Base-by-base conservation (phyloP, 2,113 vertebrate genomes). In the Rhea americana region DNA sequence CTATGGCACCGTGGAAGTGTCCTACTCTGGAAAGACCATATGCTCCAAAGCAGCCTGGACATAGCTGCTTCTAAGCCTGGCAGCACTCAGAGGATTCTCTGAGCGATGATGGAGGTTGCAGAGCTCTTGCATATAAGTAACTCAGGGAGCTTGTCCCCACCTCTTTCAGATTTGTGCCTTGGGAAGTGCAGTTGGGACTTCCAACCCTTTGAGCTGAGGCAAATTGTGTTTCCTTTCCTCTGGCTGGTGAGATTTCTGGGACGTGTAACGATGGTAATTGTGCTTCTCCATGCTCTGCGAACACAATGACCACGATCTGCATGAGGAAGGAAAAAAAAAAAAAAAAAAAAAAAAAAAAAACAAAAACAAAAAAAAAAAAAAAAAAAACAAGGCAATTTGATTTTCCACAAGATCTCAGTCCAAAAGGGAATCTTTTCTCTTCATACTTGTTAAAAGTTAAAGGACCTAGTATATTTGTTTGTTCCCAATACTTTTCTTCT, bases 1-100 rank as follows among this genome's bases (percentile, higher is more conserved):
- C 24, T 56, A 50, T 43, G 35, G 56, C 21, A 68, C n/a, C 2
- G 2, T 0, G 2, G 89, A 55, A 11, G 8, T 0, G 0, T 68
- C 25, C 26, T 62, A 22, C 18, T 50, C 32, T 35, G 67, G 15
- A 35, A 35, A 62, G 30, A 35, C 17, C 22, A 11, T 47, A 18
- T 35, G 28, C 50, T 90, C 37, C 32, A 35, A 76, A 66, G n/a
- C 13, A 2, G 1, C 24, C 11, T 41, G n/a, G 8, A 1, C 1
- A 26, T 17, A 71, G 20, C 2, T 1, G 24, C 20, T 53, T 59
- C 43, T 28, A 32, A 39, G 39, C 30, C 6, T 37, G 62, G 48
- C 55, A 75, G 9, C n/a, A 5, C 26, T 19, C 43, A 35, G 5
- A 11, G 21, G 8, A 17, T 51, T 3, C 37, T 26, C 5, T 68